Percentiles rank a stretch among this genome's conserved stretches.
Conservation (phyloP, 2,113 vertebrate species). For the Tautogolabrus adspersus region DNA sequence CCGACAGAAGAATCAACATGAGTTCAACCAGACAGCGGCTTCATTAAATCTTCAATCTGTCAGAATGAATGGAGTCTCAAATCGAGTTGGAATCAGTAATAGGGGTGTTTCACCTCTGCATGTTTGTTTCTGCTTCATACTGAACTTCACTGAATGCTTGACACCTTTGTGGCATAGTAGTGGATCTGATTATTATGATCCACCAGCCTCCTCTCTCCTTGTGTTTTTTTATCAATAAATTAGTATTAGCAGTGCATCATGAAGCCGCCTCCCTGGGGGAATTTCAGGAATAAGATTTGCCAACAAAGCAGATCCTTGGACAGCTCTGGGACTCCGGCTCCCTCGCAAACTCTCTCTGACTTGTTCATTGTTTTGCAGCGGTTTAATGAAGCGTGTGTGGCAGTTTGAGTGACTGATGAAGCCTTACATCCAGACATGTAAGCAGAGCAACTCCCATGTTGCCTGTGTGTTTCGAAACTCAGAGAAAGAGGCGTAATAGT, state of each 20-base stretch:
- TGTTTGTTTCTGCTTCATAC: background rate
- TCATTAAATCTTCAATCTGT: conserved; percentile 63
- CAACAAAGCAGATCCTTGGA: conserved; percentile 44
- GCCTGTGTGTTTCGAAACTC: conserved; percentile 9
- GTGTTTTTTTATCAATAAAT: conserved; percentile 21
- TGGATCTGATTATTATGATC: background rate
- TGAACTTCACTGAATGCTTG: background rate
- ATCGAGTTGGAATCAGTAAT: conserved; percentile 1
- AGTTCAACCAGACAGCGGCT: conserved; percentile 45
- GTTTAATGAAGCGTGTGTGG: conserved; percentile 22
- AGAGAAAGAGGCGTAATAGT: background rate
- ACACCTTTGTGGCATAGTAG: rapidly evolving
- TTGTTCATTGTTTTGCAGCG: conserved; percentile 24
- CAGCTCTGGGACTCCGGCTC: conserved; percentile 50
- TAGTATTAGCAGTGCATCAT: conserved; percentile 23
- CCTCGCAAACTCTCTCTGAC: conserved; percentile 20
- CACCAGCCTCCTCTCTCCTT: background rate
- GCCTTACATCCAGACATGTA: conserved; percentile 8
- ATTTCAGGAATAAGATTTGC: conserved; percentile 27
- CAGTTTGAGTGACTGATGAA: conserved; percentile 37
- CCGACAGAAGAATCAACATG: conserved; percentile 5
- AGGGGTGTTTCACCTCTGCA: background rate
- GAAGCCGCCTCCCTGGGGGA: background rate
- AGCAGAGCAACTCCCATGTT: conserved; percentile 13
- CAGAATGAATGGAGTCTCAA: conserved; percentile 50